Evolutionary conservation across 92 coral and sea anemone genomes (phyloP), one percentile per base, ranked within the genome.

Genomic region (Metridium senile): DNA sequence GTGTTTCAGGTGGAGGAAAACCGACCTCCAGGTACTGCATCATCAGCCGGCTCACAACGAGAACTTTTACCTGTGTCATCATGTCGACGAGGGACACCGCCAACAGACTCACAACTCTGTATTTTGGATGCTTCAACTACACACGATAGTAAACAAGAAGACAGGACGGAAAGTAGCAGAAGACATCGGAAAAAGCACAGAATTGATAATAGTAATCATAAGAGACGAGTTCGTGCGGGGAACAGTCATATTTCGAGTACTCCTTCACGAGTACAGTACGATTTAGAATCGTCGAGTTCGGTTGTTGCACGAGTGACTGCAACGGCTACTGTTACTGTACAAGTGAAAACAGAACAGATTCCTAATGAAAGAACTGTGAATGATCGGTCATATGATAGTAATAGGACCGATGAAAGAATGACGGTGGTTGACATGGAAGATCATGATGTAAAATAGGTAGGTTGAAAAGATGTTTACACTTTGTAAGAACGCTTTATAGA

Each of bases 261-360:
- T 0, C 93, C 93, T 11, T 70, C 93, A 45, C 45, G 91, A 66
- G 76, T 77, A 26, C 77, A 80, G 27, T 75, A 86, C 47, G 97
- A 92, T 71, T 85, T 93, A 11, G 97, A 92, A 46, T 92, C 97
- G 52, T 82, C 93, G n/a, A 89, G 97, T 68, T 92, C 93, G 47
- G 87, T 90, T 0, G 91, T 92, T 39, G 89, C 97, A 27, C 82
- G 91, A 70, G 97, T 91, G 11, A 91, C 93, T 26, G 93, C 93
- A 23, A 90, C 91, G 26, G 93, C 97, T 26, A 92, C 97, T 58
- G 97, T 92, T 30, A 92, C 93, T 0, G 93, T 92, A 33, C 86
- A 88, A 68, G 89, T 92, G 1, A 93, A 85, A 66, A 78, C 92
- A 6, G 97, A 91, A 46, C 91, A 82, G 67, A 58, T 81, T 17